Percentiles rank a stretch among this genome's conserved stretches.
Evolutionary conservation across 2,113 vertebrate species (phyloP).

Genomic region (Coracopsis vasa): DNA sequence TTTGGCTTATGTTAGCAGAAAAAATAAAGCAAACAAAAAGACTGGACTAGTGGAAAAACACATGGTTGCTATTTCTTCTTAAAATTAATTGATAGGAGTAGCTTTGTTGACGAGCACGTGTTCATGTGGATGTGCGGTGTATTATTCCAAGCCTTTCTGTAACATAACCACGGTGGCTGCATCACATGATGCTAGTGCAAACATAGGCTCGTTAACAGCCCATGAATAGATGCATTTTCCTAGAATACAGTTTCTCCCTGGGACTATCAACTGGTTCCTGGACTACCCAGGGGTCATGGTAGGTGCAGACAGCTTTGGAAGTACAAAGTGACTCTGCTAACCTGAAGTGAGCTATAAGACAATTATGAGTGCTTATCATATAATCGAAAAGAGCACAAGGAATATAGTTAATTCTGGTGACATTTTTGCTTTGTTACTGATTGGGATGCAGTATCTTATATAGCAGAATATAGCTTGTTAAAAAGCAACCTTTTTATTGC

Average conservation of each 20-base stretch:
- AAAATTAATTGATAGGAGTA: background rate
- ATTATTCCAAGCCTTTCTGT: conserved; percentile 28
- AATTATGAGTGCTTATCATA: background rate
- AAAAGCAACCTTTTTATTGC: background rate
- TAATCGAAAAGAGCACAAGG: background rate
- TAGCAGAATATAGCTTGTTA: background rate
- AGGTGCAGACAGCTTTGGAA: background rate
- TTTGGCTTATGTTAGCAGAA: background rate
- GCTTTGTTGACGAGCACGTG: background rate
- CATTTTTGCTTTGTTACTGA: background rate
- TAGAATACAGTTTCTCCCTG: background rate
- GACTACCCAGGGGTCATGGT: background rate
- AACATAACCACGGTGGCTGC: background rate
- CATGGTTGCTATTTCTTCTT: background rate
- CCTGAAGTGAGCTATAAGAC: background rate
- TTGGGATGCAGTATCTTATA: background rate
- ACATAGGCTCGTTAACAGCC: conserved; percentile 31
- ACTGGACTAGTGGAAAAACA: background rate
- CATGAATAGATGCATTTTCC: conserved; percentile 49
- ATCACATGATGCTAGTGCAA: conserved; percentile 50
- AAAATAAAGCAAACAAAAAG: background rate
- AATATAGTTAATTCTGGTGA: background rate
- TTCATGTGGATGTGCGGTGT: background rate
- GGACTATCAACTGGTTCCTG: background rate
- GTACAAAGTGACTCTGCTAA: background rate